phyloP scores from a whole-genome alignment of 2,888 invertebrate species.

The Sinohyriopsis cumingii region DNA sequence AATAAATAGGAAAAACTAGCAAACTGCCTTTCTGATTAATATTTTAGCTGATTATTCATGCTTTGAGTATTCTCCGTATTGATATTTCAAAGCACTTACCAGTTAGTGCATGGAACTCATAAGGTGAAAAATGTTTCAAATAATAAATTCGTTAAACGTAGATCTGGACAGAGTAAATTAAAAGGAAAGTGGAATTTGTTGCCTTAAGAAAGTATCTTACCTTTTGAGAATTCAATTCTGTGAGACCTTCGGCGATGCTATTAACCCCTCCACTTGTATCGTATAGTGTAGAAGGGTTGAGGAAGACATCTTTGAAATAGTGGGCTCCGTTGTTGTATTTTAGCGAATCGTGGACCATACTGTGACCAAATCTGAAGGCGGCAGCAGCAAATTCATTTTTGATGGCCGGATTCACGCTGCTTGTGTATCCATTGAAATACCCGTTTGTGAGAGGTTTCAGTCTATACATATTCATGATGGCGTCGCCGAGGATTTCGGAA shows the following conservation, averaged over 20 bases:
- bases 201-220: neutral
- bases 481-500: constrained; percentile 1
- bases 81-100: too few relatives aligned
- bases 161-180: too few relatives aligned
- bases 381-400: neutral
- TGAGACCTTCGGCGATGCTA: neutral
- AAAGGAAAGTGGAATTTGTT: too few relatives aligned
- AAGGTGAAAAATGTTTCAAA: too few relatives aligned
- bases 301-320: neutral
- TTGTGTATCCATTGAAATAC: neutral
- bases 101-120: too few relatives aligned
- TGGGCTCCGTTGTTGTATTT: neutral
- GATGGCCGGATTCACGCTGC: neutral
- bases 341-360: neutral
- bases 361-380: constrained; percentile 2
- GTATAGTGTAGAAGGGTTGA: neutral
- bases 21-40: too few relatives aligned
- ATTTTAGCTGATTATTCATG: too few relatives aligned
- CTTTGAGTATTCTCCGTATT: too few relatives aligned
- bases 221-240: neutral
- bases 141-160: too few relatives aligned
- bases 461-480: neutral
- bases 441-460: neutral
- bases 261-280: neutral
- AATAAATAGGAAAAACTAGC: too few relatives aligned